Base-by-base conservation (phyloP, 2,888 invertebrate genomes). In the Cremastinae sp. region DNA sequence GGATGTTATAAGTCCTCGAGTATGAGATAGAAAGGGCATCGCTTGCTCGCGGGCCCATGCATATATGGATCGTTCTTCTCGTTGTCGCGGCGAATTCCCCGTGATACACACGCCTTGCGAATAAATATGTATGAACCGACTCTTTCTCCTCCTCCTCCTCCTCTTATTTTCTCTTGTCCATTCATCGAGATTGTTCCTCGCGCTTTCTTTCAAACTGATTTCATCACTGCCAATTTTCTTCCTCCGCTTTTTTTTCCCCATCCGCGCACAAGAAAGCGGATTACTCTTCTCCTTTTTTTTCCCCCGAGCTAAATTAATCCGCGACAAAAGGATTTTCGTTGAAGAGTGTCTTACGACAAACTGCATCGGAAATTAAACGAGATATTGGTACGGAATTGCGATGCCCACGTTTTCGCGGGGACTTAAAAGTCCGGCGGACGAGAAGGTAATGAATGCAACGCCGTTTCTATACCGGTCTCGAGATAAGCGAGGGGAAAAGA, bases 181-280 rank as follows among this genome's bases (percentile, higher is more conserved):
- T 79, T 79, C 82, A 83, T 79, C 79, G 83, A 80, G 80, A 84
- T 84, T 84, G 83, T 84, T 83, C 83, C 79, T 81, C 82, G 79
- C 78, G 77, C 80, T 81, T 78, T 77, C 79, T 78, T 78, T 76
- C 36, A 51, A 12, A 41, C 28, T 20, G 22, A 28, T 47, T 61
- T 38, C 14, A 9, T 41, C 38, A 34, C 47, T 36, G 56, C 34
- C 68, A 16, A n/a, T 20, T 22, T 38, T 47, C 41, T 64, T 34
- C 49, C n/a, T 56, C n/a, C 10, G 10, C 45, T 12, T 41, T 49
- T 18, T n/a, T n/a, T n/a, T n/a, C n/a, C n/a, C n/a, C n/a, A n/a
- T n/a, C n/a, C n/a, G n/a, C n/a, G n/a, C n/a, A n/a, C n/a, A n/a
- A n/a, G n/a, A n/a, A n/a, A n/a, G n/a, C n/a, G n/a, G n/a, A n/a